Base-by-base conservation (phyloP, 2,113 vertebrate species). In the Eidolon helvum region DNA sequence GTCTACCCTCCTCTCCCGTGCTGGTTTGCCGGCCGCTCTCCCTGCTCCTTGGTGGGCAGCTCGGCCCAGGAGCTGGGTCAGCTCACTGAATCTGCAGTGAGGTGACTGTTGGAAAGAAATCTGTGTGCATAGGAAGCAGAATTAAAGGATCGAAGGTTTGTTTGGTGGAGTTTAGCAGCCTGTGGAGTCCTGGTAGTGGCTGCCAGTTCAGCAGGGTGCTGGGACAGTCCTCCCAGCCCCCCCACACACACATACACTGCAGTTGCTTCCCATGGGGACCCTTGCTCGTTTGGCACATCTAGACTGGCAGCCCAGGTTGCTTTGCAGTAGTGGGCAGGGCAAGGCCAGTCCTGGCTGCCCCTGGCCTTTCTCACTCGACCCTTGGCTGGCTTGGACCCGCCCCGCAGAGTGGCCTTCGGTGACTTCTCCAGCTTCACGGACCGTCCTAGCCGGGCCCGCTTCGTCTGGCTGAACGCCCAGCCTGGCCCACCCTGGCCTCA, bases 401-500 rank as follows among this genome's bases (percentile, higher is more conserved):
- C 21, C 53, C 16, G 10, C 12, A 3, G 18, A 55, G 43, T 6
- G 28, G 75, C 83, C 90, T 90, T 91, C 75, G 18, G 4, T 59
- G 87, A 57, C 95, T 88, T 68, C 15, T 83, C 28, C 59, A 38
- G 84, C 86, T 75, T 74, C 90, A 40, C 79, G 75, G 92, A 90
- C 94, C 45, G 30, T 55, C 91, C 88, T 8, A 66, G 68, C 57
- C 79, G 84, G 65, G 59, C 84, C 84, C 74, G 71, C 94, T 84
- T 26, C 45, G 16, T 69, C 91, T 95, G 95, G 92, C 92, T 72
- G 78, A 89, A 83, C 74, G 92, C 96, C 90, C 75, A 43, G 78
- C 68, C 85, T 21, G 38, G 48, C 90, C 87, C 40, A 48, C 96
- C 97, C 96, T 69, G 94, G 59, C 84, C 92, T 92, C 84, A 90